Percentiles rank a stretch among this genome's conserved stretches.
phyloP scores from a whole-genome alignment of 2,797 vertebrate genomes.

The Trachurus trachurus region DNA sequence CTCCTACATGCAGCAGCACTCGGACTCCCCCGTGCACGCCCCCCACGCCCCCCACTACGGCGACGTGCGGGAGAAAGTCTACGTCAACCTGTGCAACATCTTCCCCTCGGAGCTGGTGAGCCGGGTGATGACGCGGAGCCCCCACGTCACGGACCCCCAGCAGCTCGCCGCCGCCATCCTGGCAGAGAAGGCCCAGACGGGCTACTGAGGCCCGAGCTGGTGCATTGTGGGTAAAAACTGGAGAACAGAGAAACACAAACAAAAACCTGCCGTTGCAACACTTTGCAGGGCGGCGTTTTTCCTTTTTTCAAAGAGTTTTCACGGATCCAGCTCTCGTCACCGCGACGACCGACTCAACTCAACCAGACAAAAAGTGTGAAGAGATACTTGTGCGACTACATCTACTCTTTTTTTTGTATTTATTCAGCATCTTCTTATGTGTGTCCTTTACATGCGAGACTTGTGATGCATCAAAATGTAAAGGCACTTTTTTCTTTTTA shows the following conservation, averaged over 20 bases:
- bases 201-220: constrained; percentile 85
- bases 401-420: constrained; percentile 7
- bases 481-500: constrained; percentile 72
- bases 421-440: constrained; percentile 56
- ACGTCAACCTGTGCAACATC: constrained; percentile 96
- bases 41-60: constrained; percentile 74
- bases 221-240: background rate
- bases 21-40: constrained; percentile 82
- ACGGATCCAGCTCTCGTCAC: constrained; percentile 26
- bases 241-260: background rate
- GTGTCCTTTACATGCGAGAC: constrained; percentile 48
- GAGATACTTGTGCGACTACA: constrained; percentile 1
- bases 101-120: constrained; percentile 95
- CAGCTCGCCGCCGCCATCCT: constrained; percentile 96
- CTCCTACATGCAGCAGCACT: constrained; percentile 62
- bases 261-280: constrained; percentile 1
- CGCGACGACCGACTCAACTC: background rate
- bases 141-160: constrained; percentile 94
- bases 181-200: constrained; percentile 93
- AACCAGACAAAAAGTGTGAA: constrained; percentile 18
- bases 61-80: constrained; percentile 92
- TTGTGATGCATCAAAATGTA: constrained; percentile 49
- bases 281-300: too few relatives aligned
- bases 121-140: constrained; percentile 94
- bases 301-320: constrained; percentile 1